A percentile compares a stretch with the other conserved stretches of the same genome.
Conservation (phyloP, 2,113 vertebrate genomes). For the Glaucomys volans region DNA sequence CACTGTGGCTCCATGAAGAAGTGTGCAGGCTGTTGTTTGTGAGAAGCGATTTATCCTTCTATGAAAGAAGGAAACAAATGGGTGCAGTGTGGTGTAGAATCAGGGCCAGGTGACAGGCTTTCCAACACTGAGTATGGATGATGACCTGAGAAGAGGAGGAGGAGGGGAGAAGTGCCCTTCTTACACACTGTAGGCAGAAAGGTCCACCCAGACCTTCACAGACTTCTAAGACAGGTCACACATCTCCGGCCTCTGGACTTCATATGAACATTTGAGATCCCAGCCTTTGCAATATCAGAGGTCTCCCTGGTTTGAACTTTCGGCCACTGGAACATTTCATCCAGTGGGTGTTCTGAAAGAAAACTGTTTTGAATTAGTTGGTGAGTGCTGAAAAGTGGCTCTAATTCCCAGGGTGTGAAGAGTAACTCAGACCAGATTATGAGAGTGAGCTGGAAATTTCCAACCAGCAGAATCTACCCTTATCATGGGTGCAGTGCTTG, state of each 20-base stretch:
- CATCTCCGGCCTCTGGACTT: neutral
- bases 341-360: neutral
- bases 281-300: neutral
- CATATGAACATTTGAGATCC: neutral
- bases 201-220: neutral
- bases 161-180: no score
- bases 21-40: no score
- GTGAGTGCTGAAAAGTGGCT: neutral
- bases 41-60: neutral
- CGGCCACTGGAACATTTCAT: neutral
- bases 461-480: neutral
- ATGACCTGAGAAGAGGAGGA: neutral
- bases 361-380: neutral
- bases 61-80: neutral
- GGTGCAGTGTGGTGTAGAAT: neutral
- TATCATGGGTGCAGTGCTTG: neutral
- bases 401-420: neutral
- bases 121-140: neutral
- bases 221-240: neutral
- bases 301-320: neutral
- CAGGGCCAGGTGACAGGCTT: neutral
- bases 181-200: neutral
- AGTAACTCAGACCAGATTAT: neutral
- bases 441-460: neutral
- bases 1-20: neutral